These are phyloP conservation scores for Alviniconcha marisindica DNA, from an alignment of 1,140 invertebrate genomes.

Conservation along the genomic window DNA sequence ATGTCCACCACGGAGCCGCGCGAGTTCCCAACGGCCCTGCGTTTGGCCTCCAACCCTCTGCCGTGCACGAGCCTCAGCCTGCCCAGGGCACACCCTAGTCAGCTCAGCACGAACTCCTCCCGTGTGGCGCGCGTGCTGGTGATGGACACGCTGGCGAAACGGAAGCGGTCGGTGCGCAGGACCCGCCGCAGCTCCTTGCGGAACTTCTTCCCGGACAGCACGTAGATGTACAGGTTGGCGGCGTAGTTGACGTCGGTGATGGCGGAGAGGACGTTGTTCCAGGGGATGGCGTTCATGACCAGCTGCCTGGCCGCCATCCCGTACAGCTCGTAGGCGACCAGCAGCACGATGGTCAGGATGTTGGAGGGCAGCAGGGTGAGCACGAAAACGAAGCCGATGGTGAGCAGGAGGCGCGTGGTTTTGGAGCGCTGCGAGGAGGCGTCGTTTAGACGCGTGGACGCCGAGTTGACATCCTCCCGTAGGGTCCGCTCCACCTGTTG, in stretches of 20 bases:
- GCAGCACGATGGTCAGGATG: slow-evolving; percentile 56
- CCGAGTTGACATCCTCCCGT: slow-evolving; percentile 46
- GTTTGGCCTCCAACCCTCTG: background rate
- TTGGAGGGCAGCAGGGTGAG: slow-evolving; percentile 65
- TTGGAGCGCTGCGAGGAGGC: slow-evolving; percentile 53
- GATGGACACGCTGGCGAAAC: slow-evolving; percentile 35
- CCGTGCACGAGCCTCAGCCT: background rate
- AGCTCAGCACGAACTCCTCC: slow-evolving; percentile 39
- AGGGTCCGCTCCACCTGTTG: slow-evolving; percentile 28
- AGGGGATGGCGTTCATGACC: slow-evolving; percentile 52
- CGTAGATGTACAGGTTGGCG: slow-evolving; percentile 70
- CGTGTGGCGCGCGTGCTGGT: slow-evolving; percentile 34
- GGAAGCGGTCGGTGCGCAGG: slow-evolving; percentile 49
- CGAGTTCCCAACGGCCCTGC: background rate
- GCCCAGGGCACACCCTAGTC: slow-evolving; percentile 20
- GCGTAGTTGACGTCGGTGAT: slow-evolving; percentile 66
- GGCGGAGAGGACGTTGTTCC: slow-evolving; percentile 52
- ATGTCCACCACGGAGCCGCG: background rate
- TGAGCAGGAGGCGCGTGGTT: slow-evolving; percentile 69
- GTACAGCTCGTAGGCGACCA: slow-evolving; percentile 38
- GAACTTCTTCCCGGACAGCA: slow-evolving; percentile 67
- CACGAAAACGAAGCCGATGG: slow-evolving; percentile 68
- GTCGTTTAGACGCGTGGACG: slow-evolving; percentile 45
- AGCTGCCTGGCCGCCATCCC: slow-evolving; percentile 1
- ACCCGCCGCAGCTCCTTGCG: slow-evolving; percentile 63